Conservation (phyloP, 2,113 vertebrate genomes). For the Vimba vimba region DNA sequence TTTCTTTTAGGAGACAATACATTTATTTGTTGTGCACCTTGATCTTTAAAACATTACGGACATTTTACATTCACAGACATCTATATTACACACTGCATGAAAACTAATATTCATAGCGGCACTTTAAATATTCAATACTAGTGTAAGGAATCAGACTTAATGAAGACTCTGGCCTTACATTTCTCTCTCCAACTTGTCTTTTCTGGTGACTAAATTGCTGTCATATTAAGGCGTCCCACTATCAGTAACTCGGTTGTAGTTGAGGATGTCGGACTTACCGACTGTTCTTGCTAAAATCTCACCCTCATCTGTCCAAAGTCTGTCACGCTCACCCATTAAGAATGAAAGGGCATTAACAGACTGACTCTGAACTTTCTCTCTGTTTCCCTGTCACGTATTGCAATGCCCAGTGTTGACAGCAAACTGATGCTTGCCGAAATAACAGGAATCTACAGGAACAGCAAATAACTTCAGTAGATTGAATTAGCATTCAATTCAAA, state of each 20-base stretch:
- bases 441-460: not conserved
- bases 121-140: not conserved
- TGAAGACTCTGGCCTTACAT: not conserved
- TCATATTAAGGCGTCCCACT: not conserved
- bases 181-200: not conserved
- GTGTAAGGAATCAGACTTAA: not conserved
- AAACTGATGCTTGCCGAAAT: slow-evolving; percentile 20
- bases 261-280: not conserved
- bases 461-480: not conserved
- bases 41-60: no score
- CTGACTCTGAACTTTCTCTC: not conserved
- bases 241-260: not conserved
- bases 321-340: not conserved
- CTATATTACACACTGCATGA: no score
- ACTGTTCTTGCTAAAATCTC: not conserved
- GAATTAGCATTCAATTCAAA: not conserved
- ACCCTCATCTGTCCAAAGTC: not conserved
- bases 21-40: no score
- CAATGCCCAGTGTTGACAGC: not conserved
- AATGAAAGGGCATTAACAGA: slow-evolving; percentile 8
- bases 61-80: no score
- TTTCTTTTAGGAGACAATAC: no score
- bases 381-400: not conserved
- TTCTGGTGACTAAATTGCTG: not conserved
- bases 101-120: no score